These are phyloP conservation scores for Agrotis puta DNA, from an alignment of 2,888 invertebrate species.

Conservation along the genomic window DNA sequence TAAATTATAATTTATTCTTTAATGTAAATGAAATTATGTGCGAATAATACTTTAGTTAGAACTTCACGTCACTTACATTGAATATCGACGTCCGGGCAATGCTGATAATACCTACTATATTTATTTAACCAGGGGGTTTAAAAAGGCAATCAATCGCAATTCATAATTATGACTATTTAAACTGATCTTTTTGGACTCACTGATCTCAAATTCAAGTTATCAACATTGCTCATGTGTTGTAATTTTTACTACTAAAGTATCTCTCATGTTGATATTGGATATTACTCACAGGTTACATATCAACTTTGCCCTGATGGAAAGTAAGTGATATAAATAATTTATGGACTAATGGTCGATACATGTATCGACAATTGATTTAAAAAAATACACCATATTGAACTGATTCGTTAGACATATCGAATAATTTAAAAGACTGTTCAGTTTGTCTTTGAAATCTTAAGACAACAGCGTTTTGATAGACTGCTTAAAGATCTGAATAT, in stretches of 20 bases:
- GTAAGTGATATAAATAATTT: conserved; percentile 26
- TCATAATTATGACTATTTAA: too few relatives aligned
- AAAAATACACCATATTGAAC: conserved; percentile 35
- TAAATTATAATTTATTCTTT: not conserved
- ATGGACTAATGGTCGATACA: conserved; percentile 44
- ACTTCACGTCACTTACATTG: conserved; percentile 12
- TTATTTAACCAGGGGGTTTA: conserved; percentile 35
- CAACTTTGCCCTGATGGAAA: conserved; percentile 16
- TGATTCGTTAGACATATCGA: conserved; percentile 53
- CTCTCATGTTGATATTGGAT: conserved; percentile 11
- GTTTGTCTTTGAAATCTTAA: conserved; percentile 30
- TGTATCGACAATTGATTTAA: conserved; percentile 48
- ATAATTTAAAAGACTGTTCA: conserved; percentile 22
- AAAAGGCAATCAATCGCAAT: too few relatives aligned
- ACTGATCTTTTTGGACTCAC: too few relatives aligned
- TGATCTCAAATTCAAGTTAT: conserved; percentile 28
- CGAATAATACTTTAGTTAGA: conserved; percentile 1
- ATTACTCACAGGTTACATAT: conserved; percentile 25
- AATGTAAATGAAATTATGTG: conserved; percentile 16
- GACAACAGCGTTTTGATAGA: conserved; percentile 44
- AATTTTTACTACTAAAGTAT: conserved; percentile 21
- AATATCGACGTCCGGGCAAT: conserved; percentile 27
- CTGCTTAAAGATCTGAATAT: conserved; percentile 59
- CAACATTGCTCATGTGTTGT: conserved; percentile 21
- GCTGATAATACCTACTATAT: conserved; percentile 40